Conservation (phyloP, 1,140 invertebrate genomes). For the Zaprionus africanus region DNA sequence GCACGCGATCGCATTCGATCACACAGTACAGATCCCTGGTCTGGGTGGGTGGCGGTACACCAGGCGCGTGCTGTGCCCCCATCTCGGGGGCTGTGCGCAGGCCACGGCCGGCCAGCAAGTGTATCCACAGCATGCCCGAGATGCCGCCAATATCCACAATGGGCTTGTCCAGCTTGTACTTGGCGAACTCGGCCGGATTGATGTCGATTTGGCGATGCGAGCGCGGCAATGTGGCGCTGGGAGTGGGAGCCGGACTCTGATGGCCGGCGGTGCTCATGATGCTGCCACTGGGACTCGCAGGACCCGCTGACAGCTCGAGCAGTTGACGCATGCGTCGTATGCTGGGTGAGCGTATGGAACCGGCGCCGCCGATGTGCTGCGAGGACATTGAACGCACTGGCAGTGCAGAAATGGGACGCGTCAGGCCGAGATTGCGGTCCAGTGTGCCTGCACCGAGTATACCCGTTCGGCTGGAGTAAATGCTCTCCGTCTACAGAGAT, state of each 20-base stretch:
- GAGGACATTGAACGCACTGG: slow-evolving; percentile 88
- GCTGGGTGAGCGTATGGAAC: slow-evolving; percentile 87
- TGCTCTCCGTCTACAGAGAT: slow-evolving; percentile 86
- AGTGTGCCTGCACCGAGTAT: slow-evolving; percentile 85
- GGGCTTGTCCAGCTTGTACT: slow-evolving; percentile 95
- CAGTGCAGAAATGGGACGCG: slow-evolving; percentile 84
- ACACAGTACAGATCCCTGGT: slow-evolving; percentile 96
- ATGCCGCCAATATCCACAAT: slow-evolving; percentile 87
- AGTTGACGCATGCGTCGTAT: slow-evolving; percentile 92
- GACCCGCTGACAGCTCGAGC: slow-evolving; percentile 88
- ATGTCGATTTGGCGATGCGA: slow-evolving; percentile 92
- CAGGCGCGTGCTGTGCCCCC: slow-evolving; percentile 51
- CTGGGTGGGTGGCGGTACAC: slow-evolving; percentile 84
- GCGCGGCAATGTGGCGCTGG: slow-evolving; percentile 90
- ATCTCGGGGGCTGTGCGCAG: slow-evolving; percentile 90
- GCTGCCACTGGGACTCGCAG: slow-evolving; percentile 85
- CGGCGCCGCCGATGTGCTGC: slow-evolving; percentile 87
- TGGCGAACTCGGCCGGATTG: slow-evolving; percentile 96
- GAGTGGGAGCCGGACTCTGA: slow-evolving; percentile 89
- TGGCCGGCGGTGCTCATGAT: slow-evolving; percentile 86
- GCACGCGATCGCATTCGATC: slow-evolving; percentile 97
- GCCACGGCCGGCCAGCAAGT: slow-evolving; percentile 94
- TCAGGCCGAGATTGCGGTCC: slow-evolving; percentile 85
- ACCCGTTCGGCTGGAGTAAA: slow-evolving; percentile 86
- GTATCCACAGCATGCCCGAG: slow-evolving; percentile 95